Base-by-base conservation (phyloP, 1,140 invertebrate species). In the Colletes latitarsis region DNA sequence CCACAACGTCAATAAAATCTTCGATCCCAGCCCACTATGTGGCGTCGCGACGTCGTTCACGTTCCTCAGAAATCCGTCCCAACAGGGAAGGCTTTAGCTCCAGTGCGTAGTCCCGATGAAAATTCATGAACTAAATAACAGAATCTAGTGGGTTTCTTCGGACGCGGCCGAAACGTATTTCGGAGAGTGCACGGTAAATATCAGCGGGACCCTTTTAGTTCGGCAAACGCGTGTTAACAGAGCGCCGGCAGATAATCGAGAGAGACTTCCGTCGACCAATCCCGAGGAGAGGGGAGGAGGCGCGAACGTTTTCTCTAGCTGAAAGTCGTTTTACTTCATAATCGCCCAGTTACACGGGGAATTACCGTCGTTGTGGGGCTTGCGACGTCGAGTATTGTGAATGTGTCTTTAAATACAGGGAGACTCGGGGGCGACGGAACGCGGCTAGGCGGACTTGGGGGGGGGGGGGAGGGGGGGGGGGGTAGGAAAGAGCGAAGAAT, bases 241-340 rank as follows among this genome's bases (percentile, higher is more conserved):
- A 57, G 58, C 62, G n/a, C 43, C 63, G 72, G 43, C 63, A 66
- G 72, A 62, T 80, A 80, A 80, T 80, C 63, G 71, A 60, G 71
- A 75, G 71, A 60, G 43, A 43, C 52, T 52, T 74, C 71, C 62
- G 21, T 12, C 49, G 30, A 46, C 15, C 53, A 19, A 49, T 2
- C 49, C 4, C 2, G 3, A 15, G 21, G 43, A 30, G 0, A 30
- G 30, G n/a, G n/a, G 30, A 30, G 30, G 30, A 30, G 30, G 49
- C 3, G n/a, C 21, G 19, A 19, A 21, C 66, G 67, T 76, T 86
- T 82, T 62, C 55, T 72, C 76, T 62, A 55, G 83, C 68, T 80
- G 83, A 77, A 84, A 86, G 83, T 82, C 82, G 80, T 68, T 86
- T 86, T 86, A 70, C 84, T 83, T 86, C 85, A 86, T 86, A 86